Evolutionary conservation across 2,888 invertebrate genomes (phyloP).

Genomic region (Apeira syringaria): DNA sequence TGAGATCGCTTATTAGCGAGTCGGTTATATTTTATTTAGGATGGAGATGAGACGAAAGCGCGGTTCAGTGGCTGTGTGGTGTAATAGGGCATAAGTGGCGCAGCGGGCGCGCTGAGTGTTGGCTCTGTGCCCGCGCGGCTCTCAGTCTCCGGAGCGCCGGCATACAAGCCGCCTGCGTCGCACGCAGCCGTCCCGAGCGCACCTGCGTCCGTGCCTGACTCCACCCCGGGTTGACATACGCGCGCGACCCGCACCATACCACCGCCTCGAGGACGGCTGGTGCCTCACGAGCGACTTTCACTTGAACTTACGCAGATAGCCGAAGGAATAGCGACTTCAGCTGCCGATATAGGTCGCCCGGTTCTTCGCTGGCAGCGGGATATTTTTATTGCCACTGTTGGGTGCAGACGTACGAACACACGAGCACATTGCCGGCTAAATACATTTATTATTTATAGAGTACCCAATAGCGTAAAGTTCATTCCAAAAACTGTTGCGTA

Average conservation of each 20-base stretch:
- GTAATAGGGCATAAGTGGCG: constrained; percentile 70
- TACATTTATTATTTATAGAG: constrained; percentile 73
- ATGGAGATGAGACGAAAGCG: constrained; percentile 28
- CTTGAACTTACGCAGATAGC: constrained; percentile 42
- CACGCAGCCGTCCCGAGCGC: constrained; percentile 51
- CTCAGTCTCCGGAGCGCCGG: constrained; percentile 74
- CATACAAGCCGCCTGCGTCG: constrained; percentile 65
- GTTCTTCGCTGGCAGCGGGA: constrained; percentile 76
- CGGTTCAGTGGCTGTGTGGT: constrained; percentile 56
- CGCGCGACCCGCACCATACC: constrained; percentile 13
- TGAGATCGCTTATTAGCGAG: constrained; percentile 48
- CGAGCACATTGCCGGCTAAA: constrained; percentile 66
- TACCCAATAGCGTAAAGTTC: constrained; percentile 67
- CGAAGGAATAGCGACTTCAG: constrained; percentile 45
- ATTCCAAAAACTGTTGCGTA: constrained; percentile 72
- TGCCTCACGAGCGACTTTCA: constrained; percentile 10
- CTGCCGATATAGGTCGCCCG: constrained; percentile 80
- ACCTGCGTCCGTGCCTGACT: constrained; percentile 33
- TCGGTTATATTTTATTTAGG: constrained; percentile 66
- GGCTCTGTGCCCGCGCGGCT: constrained; percentile 68
- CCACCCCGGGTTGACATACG: constrained; percentile 10
- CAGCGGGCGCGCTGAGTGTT: constrained; percentile 54
- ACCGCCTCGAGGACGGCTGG: constrained; percentile 31
- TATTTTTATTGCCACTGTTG: constrained; percentile 80
- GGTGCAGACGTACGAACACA: constrained; percentile 70